phyloP scores from a whole-genome alignment of 1,140 invertebrate species.

The Bombus turneri region DNA sequence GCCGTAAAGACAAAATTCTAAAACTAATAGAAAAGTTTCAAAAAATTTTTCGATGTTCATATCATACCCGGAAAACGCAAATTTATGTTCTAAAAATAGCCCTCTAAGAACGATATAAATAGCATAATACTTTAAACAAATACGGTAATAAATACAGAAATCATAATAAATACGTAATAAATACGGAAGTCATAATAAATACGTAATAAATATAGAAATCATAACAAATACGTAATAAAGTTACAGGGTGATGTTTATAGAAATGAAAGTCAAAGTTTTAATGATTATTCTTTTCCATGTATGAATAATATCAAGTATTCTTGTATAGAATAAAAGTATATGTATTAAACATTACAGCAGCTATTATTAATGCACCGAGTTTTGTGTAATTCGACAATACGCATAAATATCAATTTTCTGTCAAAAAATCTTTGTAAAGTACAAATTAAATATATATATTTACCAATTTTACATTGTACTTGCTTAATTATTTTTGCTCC shows the following conservation, averaged over 20 bases:
- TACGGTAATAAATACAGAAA: not conserved
- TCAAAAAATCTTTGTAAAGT: not conserved
- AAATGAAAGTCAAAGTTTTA: not conserved
- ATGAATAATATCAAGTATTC: not conserved
- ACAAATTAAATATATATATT: not conserved
- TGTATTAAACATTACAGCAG: not conserved
- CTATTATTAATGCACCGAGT: not conserved
- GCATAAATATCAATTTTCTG: no score
- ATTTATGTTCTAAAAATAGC: not conserved
- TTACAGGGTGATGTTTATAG: no score
- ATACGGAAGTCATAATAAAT: no score
- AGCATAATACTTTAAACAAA: not conserved
- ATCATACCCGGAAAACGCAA: not conserved
- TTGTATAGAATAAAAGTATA: not conserved
- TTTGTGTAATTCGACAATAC: not conserved
- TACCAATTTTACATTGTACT: not conserved
- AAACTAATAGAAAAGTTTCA: not conserved
- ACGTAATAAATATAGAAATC: not conserved
- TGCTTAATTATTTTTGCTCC: not conserved
- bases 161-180: no score
- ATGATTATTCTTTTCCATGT: not conserved
- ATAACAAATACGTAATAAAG: no score
- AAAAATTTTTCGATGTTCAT: not conserved
- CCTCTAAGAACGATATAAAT: not conserved
- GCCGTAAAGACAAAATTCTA: no score